Base-by-base conservation (phyloP, 2,888 invertebrate genomes). In the Elysia crispata region DNA sequence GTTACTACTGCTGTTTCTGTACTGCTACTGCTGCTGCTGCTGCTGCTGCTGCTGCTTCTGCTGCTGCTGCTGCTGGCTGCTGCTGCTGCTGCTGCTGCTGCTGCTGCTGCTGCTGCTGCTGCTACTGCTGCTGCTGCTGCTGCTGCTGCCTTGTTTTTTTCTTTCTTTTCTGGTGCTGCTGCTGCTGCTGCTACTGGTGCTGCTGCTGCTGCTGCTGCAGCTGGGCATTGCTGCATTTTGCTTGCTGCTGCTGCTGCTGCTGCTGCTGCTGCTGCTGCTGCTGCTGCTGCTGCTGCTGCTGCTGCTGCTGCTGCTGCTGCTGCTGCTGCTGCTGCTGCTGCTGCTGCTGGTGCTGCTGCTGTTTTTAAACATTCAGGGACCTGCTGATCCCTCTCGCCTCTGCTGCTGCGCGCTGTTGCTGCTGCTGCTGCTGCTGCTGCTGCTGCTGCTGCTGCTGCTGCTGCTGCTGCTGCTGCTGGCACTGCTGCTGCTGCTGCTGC, bases 41-140 rank as follows among this genome's bases (percentile, higher is more conserved):
- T n/a, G n/a, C n/a, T n/a, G n/a, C n/a, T n/a, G n/a, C n/a, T n/a
- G n/a, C n/a, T n/a, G n/a, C n/a, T n/a, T n/a, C n/a, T n/a, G n/a
- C n/a, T n/a, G n/a, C n/a, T n/a, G n/a, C n/a, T n/a, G n/a, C n/a
- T n/a, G n/a, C n/a, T n/a, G n/a, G n/a, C n/a, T n/a, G n/a, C n/a
- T n/a, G n/a, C n/a, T n/a, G n/a, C n/a, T n/a, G n/a, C n/a, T n/a
- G n/a, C n/a, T n/a, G n/a, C n/a, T n/a, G n/a, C n/a, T n/a, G 54
- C 54, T 54, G 54, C 54, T 54, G 54, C 54, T 54, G 54, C 54
- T 54, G 54, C 54, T 54, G 54, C 54, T 54, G 54, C 54, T 54
- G 54, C 54, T 54, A 18, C 18, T 54, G 54, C 54, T 54, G 54
- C 54, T 54, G 54, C 54, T 54, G 54, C 54, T 54, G 54, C 54